Evolutionary conservation across 2,113 vertebrate genomes (phyloP).

Genomic region (Catagonus wagneri): DNA sequence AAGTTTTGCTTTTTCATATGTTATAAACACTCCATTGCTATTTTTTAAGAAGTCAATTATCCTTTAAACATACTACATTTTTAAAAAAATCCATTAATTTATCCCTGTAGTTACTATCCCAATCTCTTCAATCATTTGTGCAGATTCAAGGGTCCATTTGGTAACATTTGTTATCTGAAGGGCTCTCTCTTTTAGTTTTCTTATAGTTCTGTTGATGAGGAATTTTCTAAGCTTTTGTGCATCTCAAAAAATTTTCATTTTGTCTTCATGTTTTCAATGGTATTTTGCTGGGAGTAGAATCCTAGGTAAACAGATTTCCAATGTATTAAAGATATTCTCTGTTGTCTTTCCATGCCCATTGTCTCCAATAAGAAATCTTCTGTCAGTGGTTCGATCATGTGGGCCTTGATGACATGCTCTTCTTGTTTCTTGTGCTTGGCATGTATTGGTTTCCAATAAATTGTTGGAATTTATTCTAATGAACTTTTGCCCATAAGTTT

Average conservation of each 20-base stretch:
- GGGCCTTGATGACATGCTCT: neutral
- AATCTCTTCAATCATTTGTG: neutral
- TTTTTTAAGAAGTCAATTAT: no score
- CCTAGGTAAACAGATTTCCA: neutral
- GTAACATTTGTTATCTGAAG: neutral
- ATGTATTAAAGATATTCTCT: neutral
- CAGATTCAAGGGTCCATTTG: neutral
- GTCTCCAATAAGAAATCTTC: no score
- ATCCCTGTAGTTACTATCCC: accelerated
- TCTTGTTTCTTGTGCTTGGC: neutral
- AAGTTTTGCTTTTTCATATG: neutral
- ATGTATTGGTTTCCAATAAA: neutral
- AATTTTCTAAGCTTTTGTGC: neutral
- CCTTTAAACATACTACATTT: neutral
- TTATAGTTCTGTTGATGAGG: neutral
- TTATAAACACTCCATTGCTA: neutral
- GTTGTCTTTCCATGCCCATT: neutral
- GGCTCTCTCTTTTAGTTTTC: neutral
- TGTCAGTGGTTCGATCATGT: neutral
- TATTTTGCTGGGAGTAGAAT: neutral
- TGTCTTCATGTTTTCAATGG: neutral
- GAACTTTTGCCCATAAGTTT: neutral
- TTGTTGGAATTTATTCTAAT: no score
- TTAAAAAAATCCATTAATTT: neutral
- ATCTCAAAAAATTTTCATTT: neutral